phyloP scores from a whole-genome alignment of 2,113 vertebrate genomes.

The Athene noctua region DNA sequence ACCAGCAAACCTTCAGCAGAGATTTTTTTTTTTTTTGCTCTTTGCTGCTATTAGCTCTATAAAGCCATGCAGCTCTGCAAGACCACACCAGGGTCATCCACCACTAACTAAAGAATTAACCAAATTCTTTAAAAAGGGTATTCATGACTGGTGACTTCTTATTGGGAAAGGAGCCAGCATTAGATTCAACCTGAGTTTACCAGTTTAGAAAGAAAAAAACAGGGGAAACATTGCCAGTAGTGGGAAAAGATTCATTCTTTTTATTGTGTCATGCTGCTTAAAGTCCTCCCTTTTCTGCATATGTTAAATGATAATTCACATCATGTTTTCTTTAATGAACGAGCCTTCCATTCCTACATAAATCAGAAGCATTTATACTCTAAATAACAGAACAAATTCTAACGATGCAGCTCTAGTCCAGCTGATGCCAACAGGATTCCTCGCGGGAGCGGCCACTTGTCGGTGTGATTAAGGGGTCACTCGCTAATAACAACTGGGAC shows the following conservation, averaged over 20 bases:
- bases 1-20: neutral
- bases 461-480: neutral
- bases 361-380: slow-evolving; percentile 3
- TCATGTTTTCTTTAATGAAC: neutral
- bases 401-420: neutral
- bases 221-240: neutral
- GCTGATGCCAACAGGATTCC: neutral
- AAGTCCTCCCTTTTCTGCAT: neutral
- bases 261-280: neutral
- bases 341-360: neutral
- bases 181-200: neutral
- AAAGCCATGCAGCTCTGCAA: neutral
- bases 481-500: neutral
- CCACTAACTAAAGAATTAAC: neutral
- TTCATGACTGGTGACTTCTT: neutral
- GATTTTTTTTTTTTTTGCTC: neutral
- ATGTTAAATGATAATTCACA: neutral
- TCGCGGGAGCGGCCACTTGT: neutral
- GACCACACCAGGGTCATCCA: neutral
- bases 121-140: neutral
- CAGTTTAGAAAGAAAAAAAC: neutral
- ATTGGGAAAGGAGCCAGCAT: neutral
- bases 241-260: neutral
- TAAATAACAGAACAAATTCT: neutral
- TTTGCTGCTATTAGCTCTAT: neutral